These are phyloP conservation scores for Hybos culiciformis DNA, from an alignment of 2,888 invertebrate species.

Conservation along the genomic window DNA sequence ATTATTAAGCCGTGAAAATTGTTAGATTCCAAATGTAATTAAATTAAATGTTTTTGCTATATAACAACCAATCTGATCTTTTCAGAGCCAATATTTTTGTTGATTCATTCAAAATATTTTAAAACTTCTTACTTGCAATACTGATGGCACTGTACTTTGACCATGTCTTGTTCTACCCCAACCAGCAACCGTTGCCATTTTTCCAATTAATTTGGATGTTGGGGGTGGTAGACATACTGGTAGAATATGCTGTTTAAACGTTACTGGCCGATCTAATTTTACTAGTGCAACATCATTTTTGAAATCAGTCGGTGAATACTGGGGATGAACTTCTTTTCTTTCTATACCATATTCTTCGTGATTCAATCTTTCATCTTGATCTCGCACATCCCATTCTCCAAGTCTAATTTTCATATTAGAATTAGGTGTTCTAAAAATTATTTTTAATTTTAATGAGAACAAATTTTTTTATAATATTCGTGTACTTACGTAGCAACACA, in stretches of 20 bases:
- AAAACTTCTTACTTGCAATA: conserved; percentile 45
- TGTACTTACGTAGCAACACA: conserved; percentile 76
- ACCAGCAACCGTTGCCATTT: conserved; percentile 81
- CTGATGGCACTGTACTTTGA: conserved; percentile 73
- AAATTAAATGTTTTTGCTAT: neutral
- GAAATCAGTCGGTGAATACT: conserved; percentile 83
- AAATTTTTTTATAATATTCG: neutral
- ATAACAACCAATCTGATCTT: neutral
- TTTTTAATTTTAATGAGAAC: neutral
- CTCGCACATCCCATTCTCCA: conserved; percentile 87
- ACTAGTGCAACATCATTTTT: conserved; percentile 79
- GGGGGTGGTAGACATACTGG: conserved; percentile 80
- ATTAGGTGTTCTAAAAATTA: conserved; percentile 58
- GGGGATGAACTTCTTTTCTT: conserved; percentile 79
- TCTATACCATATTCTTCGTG: conserved; percentile 84
- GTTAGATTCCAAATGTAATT: neutral
- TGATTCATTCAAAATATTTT: neutral
- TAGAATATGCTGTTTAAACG: conserved; percentile 82
- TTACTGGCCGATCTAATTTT: conserved; percentile 64
- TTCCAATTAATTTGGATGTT: conserved; percentile 65
- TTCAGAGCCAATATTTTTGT: neutral
- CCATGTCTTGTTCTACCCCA: conserved; percentile 88
- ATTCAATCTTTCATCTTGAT: conserved; percentile 63
- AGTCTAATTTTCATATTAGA: conserved; percentile 76
- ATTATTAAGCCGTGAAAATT: neutral